Base-by-base conservation (phyloP, 2,113 vertebrate species). In the Oreochromis spilurus region DNA sequence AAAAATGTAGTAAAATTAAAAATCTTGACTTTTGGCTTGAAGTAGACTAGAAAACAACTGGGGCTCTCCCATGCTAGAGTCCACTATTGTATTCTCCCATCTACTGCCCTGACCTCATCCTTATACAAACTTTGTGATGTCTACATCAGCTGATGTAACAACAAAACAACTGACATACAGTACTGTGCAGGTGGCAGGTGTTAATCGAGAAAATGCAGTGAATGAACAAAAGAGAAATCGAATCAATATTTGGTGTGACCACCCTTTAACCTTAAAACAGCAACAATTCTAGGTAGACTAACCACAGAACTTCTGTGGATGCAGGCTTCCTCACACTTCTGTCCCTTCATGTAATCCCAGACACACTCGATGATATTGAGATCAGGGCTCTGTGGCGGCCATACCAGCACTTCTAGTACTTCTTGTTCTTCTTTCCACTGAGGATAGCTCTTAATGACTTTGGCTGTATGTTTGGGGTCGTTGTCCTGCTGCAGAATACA, bases 171-270 rank as follows among this genome's bases (percentile, higher is more conserved):
- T 40, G 62, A 40, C 19, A 62, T 62, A 4, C 31, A n/a, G 31
- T 62, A n/a, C 31, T 62, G 58, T 62, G 58, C 58, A 62, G 17
- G 29, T 62, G 29, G 58, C 16, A 34, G 0, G 31, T 36, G 9
- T 62, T 36, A 11, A 62, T 36, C 2, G 1, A 62, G 16, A 36
- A 62, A 62, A 31, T 36, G 58, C 31, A 62, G 58, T 62, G 58
- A 62, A 62, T 62, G 58, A 62, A 36, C 58, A 62, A 36, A 62
- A 11, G 5, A 62, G 9, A 62, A 62, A 36, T 62, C 58, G n/a
- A 36, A 62, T 62, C 0, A 62, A 9, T 36, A 36, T 7, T 62
- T 62, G 9, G 31, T 62, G 29, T 62, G 2, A 62, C 31, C 58
- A 62, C 2, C 29, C 9, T 34, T 19, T 19, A 19, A 16, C 29